Evolutionary conservation across 1,140 invertebrate species (phyloP).

Genomic region (Drosophila willistoni): DNA sequence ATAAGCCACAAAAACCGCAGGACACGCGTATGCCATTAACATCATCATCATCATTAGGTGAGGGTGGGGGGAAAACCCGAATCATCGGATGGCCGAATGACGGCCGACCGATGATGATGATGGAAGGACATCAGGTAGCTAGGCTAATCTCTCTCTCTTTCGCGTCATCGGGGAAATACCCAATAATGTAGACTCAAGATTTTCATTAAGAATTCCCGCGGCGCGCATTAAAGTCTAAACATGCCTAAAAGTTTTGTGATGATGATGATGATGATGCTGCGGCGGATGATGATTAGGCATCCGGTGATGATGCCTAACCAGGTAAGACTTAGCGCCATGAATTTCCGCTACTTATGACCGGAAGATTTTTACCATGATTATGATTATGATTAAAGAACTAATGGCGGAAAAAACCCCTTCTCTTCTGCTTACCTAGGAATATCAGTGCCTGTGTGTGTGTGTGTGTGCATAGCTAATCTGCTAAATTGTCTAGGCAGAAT

Average conservation of each 20-base stretch:
- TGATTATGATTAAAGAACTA: constrained; percentile 74
- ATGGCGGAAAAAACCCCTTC: constrained; percentile 64
- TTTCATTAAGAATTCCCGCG: constrained; percentile 80
- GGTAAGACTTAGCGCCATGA: constrained; percentile 72
- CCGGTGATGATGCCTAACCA: constrained; percentile 57
- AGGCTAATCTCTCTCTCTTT: constrained; percentile 20
- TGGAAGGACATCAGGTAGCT: constrained; percentile 44
- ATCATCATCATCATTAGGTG: constrained; percentile 51
- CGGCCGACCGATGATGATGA: too few relatives aligned
- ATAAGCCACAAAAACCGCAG: constrained; percentile 70
- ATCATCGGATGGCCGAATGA: constrained; percentile 3
- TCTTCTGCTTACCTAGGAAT: constrained; percentile 18
- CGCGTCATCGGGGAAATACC: constrained; percentile 50
- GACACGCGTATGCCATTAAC: constrained; percentile 65
- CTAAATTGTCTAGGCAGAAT: constrained; percentile 72
- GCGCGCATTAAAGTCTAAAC: constrained; percentile 79
- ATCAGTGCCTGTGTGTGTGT: constrained; percentile 25
- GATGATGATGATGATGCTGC: not conserved
- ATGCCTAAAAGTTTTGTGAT: constrained; percentile 71
- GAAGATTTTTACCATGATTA: constrained; percentile 75
- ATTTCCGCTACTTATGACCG: constrained; percentile 77
- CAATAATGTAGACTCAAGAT: constrained; percentile 35
- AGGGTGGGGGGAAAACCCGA: constrained; percentile 58
- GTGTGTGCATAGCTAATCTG: constrained; percentile 75
- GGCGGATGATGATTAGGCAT: constrained; percentile 46